phyloP scores from a whole-genome alignment of 2,888 invertebrate genomes.

The Oithona nana region DNA sequence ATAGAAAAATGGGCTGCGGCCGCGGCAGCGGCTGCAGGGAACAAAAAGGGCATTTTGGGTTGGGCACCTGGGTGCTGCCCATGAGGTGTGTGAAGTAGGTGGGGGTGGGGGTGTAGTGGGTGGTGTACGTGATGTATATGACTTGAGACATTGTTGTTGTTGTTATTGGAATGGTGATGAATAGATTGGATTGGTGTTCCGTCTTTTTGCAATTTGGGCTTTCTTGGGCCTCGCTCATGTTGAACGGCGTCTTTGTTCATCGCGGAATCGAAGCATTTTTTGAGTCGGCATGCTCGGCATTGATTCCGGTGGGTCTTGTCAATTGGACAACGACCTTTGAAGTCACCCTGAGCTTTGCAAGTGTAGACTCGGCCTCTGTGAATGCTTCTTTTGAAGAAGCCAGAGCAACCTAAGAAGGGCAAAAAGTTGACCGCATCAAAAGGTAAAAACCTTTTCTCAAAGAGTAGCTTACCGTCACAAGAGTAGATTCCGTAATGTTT shows the following conservation, averaged over 20 bases:
- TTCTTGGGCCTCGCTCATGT: conserved; percentile 85
- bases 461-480: conserved; percentile 64
- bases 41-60: conserved; percentile 14
- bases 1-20: conserved; percentile 29
- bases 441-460: background rate
- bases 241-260: conserved; percentile 98
- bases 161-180: background rate
- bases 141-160: background rate
- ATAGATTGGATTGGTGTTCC: background rate
- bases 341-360: conserved; percentile 82
- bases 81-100: conserved; percentile 18
- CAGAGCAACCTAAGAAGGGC: conserved; percentile 80
- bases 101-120: conserved; percentile 19
- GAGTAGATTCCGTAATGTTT: conserved; percentile 99
- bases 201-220: conserved; percentile 45
- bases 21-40: conserved; percentile 15
- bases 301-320: conserved; percentile 95
- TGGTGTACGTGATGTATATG: conserved; percentile 19
- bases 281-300: conserved; percentile 80
- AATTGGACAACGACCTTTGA: conserved; percentile 80
- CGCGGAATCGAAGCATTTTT: conserved; percentile 83
- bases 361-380: conserved; percentile 88
- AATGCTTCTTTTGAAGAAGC: conserved; percentile 89
- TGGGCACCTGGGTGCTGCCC: conserved; percentile 20
- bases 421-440: conserved; percentile 17